A percentile compares a stretch with the other conserved stretches of the same genome.
Conservation (phyloP, 2,113 vertebrate species). For the Cisticola juncidis region DNA sequence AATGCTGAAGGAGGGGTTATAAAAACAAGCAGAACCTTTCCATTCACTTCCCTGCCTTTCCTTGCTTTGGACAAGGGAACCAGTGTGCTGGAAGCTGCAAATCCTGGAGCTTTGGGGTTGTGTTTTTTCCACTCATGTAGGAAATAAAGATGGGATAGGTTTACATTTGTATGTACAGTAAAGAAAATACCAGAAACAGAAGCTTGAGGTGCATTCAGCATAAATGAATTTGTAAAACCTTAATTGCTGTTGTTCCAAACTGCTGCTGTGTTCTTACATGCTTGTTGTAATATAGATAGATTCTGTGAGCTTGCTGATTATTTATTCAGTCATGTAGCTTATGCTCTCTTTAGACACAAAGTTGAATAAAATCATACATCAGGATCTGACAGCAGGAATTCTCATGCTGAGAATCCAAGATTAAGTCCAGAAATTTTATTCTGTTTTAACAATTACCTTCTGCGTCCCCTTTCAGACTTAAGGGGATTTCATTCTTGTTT, state of each 20-base stretch:
- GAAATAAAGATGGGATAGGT: slow-evolving; percentile 54
- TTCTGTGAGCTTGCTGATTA: slow-evolving; percentile 25
- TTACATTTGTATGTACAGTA: neutral
- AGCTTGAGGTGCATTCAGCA: slow-evolving; percentile 8
- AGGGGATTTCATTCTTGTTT: slow-evolving; percentile 36
- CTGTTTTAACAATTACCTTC: slow-evolving; percentile 48
- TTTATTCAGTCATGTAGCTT: slow-evolving; percentile 35
- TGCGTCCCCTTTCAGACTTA: slow-evolving; percentile 11
- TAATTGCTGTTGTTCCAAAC: slow-evolving; percentile 57
- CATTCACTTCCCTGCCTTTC: slow-evolving; percentile 49
- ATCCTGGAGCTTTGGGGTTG: neutral
- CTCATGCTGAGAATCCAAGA: slow-evolving; percentile 40
- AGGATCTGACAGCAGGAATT: slow-evolving; percentile 52
- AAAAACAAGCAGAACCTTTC: slow-evolving; percentile 71
- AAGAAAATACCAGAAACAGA: slow-evolving; percentile 3
- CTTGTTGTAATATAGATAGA: neutral
- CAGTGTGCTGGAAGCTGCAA: slow-evolving; percentile 55
- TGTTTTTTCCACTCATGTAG: neutral
- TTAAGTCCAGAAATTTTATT: slow-evolving; percentile 49
- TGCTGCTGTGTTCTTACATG: slow-evolving; percentile 40
- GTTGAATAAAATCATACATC: slow-evolving; percentile 60
- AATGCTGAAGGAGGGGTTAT: slow-evolving; percentile 62
- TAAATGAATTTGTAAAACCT: slow-evolving; percentile 46
- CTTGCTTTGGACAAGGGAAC: slow-evolving; percentile 56
- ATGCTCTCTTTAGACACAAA: slow-evolving; percentile 29